Evolutionary conservation across 2,888 invertebrate genomes (phyloP), one percentile per base, ranked within the genome.

Genomic region (Salticus scenicus): DNA sequence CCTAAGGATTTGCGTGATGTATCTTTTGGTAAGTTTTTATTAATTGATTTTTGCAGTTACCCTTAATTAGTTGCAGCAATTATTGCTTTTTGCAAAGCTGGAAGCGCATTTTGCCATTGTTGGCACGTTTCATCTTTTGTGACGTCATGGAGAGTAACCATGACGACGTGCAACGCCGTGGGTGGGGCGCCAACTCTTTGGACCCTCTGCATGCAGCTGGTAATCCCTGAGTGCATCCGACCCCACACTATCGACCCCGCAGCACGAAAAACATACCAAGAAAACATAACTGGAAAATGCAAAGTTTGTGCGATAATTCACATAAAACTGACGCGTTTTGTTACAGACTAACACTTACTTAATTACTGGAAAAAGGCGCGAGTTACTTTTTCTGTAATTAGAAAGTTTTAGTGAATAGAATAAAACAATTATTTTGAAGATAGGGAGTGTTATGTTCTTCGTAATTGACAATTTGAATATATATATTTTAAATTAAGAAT

Each of bases 111-210:
- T 83, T 76, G 76, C 71, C 76, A 84, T 84, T 84, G 83, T 84
- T 84, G 83, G 83, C 83, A 84, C 83, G 83, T 84, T 76, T 72
- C 77, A 66, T 37, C 83, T 73, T 84, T 83, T 70, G 76, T 84
- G 83, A 84, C 83, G 83, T 84, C 77, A 84, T 64, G 37, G 37
- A 24, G 27, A 30, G 83, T 84, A 47, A 77, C 83, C 51, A 84
- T 84, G 83, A 73, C 24, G 30, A 84, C 83, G 51, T 67, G 57
- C 41, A 72, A 73, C 67, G 77, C 73, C 73, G 83, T 84, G 77
- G 83, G 83, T 84, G 83, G 77, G 83, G 77, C 73, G 77, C 77
- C 77, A 84, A 84, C 83, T 84, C 83, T 84, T 84, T 84, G 67
- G 77, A 77, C 77, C 77, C 77, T 84, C 73, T 27, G 57, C 57